These are phyloP conservation scores for Rhagoletis pomonella DNA, from an alignment of 1,140 invertebrate genomes.

Conservation along the genomic window DNA sequence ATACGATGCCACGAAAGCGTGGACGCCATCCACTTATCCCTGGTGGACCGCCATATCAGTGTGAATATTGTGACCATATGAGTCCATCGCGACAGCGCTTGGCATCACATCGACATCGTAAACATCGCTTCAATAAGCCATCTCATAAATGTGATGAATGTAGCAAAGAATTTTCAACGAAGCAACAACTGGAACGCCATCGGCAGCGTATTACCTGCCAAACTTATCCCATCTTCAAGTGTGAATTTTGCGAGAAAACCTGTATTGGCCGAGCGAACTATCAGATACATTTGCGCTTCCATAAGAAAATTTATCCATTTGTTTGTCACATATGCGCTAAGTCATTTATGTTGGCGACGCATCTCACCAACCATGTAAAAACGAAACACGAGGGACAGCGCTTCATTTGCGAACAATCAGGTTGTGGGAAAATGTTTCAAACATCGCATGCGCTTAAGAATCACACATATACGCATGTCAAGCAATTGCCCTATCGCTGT, in stretches of 20 bases:
- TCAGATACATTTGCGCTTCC: slow-evolving; percentile 79
- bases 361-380: slow-evolving; percentile 61
- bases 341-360: slow-evolving; percentile 81
- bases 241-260: slow-evolving; percentile 75
- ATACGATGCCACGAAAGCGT: neutral
- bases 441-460: slow-evolving; percentile 60
- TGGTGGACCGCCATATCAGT: slow-evolving; percentile 53
- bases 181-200: slow-evolving; percentile 37
- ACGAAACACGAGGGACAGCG: slow-evolving; percentile 61
- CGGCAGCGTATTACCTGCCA: slow-evolving; percentile 37
- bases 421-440: slow-evolving; percentile 63
- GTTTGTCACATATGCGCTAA: slow-evolving; percentile 85
- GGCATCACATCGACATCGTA: slow-evolving; percentile 53
- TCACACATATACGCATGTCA: slow-evolving; percentile 61
- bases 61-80: slow-evolving; percentile 49
- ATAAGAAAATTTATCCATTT: slow-evolving; percentile 80
- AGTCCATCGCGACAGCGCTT: neutral
- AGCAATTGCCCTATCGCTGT: slow-evolving; percentile 64
- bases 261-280: slow-evolving; percentile 75
- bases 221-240: slow-evolving; percentile 59
- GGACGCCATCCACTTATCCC: slow-evolving; percentile 20
- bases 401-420: slow-evolving; percentile 59
- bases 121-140: slow-evolving; percentile 36
- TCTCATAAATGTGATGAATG: slow-evolving; percentile 32
- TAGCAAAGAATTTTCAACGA: slow-evolving; percentile 19